These are phyloP conservation scores for Monoplex corrugatus DNA, from an alignment of 2,888 invertebrate species.

Conservation along the genomic window DNA sequence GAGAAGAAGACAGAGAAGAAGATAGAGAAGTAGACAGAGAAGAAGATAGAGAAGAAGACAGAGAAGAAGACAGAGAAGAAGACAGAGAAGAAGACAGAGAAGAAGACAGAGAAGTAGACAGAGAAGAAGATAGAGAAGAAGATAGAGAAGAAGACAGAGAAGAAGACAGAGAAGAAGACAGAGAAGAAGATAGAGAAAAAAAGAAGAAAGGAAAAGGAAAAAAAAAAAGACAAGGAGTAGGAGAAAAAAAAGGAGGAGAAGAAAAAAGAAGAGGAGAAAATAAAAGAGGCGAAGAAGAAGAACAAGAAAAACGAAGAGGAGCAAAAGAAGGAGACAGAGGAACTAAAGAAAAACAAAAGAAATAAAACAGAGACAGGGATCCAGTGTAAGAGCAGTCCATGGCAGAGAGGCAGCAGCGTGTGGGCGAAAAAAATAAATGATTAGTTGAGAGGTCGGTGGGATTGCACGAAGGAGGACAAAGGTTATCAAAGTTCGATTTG, in stretches of 20 bases:
- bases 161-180: neutral
- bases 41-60: neutral
- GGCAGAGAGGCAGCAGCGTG: too few relatives aligned
- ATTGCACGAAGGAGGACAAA: too few relatives aligned
- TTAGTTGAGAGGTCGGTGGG: too few relatives aligned
- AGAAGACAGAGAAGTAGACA: neutral
- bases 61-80: neutral
- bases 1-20: neutral
- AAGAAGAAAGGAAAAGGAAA: neutral
- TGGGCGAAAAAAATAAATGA: too few relatives aligned
- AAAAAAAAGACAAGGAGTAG: neutral
- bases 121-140: neutral
- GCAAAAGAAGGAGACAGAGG: neutral
- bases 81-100: constrained; percentile 2
- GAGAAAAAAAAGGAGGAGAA: neutral
- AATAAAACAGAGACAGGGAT: too few relatives aligned
- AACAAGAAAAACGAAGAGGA: neutral
- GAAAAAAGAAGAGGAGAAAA: too few relatives aligned
- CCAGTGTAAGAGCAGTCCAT: too few relatives aligned
- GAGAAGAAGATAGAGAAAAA: neutral
- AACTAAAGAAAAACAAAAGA: neutral
- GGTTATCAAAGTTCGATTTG: too few relatives aligned
- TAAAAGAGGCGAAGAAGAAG: too few relatives aligned
- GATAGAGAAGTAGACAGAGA: neutral
- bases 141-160: neutral